Evolutionary conservation across 2,113 vertebrate species (phyloP).

Genomic region (Gracilinanus agilis): DNA sequence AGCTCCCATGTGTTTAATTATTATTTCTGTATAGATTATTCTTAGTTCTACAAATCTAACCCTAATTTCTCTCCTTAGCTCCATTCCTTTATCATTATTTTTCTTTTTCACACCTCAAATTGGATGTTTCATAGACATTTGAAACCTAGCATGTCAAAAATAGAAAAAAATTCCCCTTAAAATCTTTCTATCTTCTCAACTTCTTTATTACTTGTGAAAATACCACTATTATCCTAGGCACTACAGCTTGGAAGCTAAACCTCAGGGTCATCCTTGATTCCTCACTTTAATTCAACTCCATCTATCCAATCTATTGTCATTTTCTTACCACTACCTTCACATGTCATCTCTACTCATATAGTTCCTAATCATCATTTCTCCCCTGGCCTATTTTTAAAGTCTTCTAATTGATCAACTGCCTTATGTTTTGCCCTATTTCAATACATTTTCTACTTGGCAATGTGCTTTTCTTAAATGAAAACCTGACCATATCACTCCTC

Average conservation of each 20-base stretch:
- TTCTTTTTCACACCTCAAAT: background rate
- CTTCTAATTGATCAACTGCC: background rate
- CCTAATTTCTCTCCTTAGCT: background rate
- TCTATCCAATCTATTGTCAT: background rate
- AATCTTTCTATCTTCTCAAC: background rate
- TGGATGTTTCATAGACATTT: background rate
- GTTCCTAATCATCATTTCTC: background rate
- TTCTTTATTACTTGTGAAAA: background rate
- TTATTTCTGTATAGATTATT: background rate
- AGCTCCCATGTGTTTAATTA: background rate
- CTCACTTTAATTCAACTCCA: background rate
- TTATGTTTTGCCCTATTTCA: background rate
- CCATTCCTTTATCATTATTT: background rate
- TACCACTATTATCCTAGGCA: background rate
- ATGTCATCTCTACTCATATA: background rate
- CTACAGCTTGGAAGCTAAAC: background rate
- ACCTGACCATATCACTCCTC: background rate
- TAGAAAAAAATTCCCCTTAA: background rate
- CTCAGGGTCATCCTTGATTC: background rate
- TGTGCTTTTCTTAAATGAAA: background rate
- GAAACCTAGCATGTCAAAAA: background rate
- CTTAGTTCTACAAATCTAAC: background rate
- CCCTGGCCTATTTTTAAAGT: background rate
- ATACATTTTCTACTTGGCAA: background rate
- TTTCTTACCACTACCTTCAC: background rate